These are phyloP conservation scores for Zonitis immaculata DNA, from an alignment of 2,888 invertebrate species.

Conservation along the genomic window DNA sequence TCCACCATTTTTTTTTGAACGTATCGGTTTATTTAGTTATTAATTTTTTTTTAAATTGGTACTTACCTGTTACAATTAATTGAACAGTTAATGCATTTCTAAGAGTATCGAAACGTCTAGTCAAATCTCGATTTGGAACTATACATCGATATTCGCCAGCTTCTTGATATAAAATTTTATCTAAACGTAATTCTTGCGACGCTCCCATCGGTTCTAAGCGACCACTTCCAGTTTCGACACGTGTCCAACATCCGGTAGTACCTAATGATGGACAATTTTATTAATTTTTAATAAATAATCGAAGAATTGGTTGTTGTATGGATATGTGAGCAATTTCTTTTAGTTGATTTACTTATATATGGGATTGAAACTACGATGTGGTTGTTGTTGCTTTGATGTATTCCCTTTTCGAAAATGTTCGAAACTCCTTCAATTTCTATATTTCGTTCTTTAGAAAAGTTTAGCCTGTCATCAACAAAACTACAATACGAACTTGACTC, in stretches of 20 bases:
- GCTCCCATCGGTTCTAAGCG: constrained; percentile 55
- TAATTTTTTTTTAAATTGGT: no score
- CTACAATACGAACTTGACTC: neutral
- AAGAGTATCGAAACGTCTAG: constrained; percentile 53
- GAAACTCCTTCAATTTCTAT: neutral
- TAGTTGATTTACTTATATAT: constrained; percentile 10
- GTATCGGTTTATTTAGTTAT: no score
- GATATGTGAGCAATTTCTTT: constrained; percentile 13
- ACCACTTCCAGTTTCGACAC: constrained; percentile 53
- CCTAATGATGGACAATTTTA: constrained; percentile 41
- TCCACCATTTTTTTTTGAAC: no score
- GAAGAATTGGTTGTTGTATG: constrained; percentile 2
- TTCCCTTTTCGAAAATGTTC: neutral
- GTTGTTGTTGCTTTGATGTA: neutral
- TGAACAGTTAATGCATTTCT: constrained; percentile 50
- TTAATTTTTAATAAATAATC: no score
- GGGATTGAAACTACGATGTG: constrained; percentile 3
- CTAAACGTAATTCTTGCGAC: constrained; percentile 59
- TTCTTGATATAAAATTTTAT: constrained; percentile 70
- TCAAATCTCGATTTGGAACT: constrained; percentile 54
- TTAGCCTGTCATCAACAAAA: neutral
- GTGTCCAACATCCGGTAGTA: constrained; percentile 61
- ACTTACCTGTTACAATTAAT: constrained; percentile 55
- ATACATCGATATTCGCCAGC: constrained; percentile 73
- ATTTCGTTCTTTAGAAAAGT: neutral